These are phyloP conservation scores for Rhodinocichla rosea DNA, from an alignment of 2,113 vertebrate genomes.

Conservation along the genomic window DNA sequence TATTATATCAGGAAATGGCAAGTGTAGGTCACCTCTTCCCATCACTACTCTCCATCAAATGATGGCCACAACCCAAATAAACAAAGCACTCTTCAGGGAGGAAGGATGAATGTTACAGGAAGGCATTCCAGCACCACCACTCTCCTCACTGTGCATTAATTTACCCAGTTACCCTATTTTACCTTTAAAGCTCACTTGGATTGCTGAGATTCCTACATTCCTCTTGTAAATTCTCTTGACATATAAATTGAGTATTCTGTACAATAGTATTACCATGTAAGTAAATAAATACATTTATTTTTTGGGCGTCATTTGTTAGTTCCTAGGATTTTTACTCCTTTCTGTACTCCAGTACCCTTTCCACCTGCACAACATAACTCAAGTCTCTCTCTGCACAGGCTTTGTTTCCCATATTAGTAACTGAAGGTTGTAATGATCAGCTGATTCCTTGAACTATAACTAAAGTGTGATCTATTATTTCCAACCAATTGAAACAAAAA, in stretches of 20 bases:
- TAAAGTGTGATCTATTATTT: not conserved
- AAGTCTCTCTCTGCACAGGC: not conserved
- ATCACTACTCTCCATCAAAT: not conserved
- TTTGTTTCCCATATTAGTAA: not conserved
- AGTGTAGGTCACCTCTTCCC: not conserved
- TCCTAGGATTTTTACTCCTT: not conserved
- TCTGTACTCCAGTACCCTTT: not conserved
- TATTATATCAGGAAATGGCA: not conserved
- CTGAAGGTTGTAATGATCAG: not conserved
- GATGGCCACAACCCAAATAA: not conserved
- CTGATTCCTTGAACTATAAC: not conserved
- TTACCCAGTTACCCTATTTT: not conserved
- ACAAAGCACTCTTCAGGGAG: not conserved
- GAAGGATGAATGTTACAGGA: not conserved
- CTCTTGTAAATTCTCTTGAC: not conserved
- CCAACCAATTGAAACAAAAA: not conserved
- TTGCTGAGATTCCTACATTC: not conserved
- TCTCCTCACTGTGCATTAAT: not conserved
- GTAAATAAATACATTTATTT: not conserved
- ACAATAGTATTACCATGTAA: not conserved
- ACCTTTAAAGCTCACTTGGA: not conserved
- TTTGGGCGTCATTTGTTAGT: not conserved
- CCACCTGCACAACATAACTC: accelerated
- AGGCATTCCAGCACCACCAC: not conserved
- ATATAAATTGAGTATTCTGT: not conserved